Base-by-base conservation (phyloP, 2,888 invertebrate genomes). In the Matsumyia berberina region DNA sequence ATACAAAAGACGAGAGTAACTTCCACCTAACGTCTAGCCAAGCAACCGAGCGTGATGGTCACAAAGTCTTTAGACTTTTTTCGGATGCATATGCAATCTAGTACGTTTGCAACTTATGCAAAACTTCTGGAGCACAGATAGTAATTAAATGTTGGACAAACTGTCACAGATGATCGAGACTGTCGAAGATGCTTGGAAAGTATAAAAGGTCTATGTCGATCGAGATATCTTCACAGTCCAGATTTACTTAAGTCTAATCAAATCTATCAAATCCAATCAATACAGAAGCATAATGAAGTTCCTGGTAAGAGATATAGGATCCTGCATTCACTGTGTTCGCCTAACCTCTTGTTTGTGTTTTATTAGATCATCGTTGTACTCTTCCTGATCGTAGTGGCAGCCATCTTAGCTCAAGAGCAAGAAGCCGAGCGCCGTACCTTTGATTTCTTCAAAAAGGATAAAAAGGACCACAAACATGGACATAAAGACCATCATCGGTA, bases 371-470 rank as follows among this genome's bases (percentile, higher is more conserved):
- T 73, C 44, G 31, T 85, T 5, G n/a, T 55, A 24, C 11, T 76
- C 11, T 9, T 66, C 11, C 44, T 80, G 11, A 72, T 70, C 8
- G 66, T 53, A 4, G 44, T 74, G 0, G 29, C 46, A 8, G 74
- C 53, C 24, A 42, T 70, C 2, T 9, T 85, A 17, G 74, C 74
- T 11, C 46, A 70, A 17, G 80, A 37, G 0, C 58, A 70, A 49
- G 35, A 51, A 35, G 73, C 80, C n/a, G 58, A 80, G 5, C 64
- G 85, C 0, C 69, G 85, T 7, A 85, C 80, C n/a, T 85, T 85
- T 69, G 85, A 85, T 53, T 66, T 85, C 7, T 70, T 85, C 12
- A 80, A 80, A 64, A 85, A 85, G 35, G 72, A 79, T 12, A 79
- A 79, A 9, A 58, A 73, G 2, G 24, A 37, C 5, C 66, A 76